These are phyloP conservation scores for Spicauda simplicius DNA, from an alignment of 2,888 invertebrate species.

Conservation along the genomic window DNA sequence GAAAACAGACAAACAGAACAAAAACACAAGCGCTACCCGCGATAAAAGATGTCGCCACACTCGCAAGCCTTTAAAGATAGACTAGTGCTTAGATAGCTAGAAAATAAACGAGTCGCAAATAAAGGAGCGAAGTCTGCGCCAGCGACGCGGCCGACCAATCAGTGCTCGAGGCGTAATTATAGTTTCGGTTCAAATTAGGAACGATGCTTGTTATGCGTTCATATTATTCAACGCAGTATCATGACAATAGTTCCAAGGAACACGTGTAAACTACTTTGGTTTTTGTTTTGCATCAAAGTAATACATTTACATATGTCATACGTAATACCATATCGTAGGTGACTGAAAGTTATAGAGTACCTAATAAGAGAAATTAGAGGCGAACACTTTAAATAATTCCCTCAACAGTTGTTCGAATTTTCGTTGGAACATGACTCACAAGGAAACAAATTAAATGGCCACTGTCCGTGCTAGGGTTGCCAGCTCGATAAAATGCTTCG, in stretches of 20 bases:
- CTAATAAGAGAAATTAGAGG: constrained; percentile 30
- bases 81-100: constrained; percentile 59
- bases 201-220: constrained; percentile 66
- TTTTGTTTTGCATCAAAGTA: not conserved
- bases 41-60: constrained; percentile 80
- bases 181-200: constrained; percentile 79
- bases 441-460: constrained; percentile 76
- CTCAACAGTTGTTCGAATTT: constrained; percentile 56
- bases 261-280: not conserved
- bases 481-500: constrained; percentile 76
- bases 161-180: constrained; percentile 72
- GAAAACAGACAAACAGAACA: constrained; percentile 74
- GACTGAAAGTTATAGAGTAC: constrained; percentile 10
- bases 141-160: constrained; percentile 63
- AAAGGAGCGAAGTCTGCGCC: constrained; percentile 59
- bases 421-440: constrained; percentile 62
- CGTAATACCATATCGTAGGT: not conserved
- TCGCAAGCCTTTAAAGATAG: constrained; percentile 71
- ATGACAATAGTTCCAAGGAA: not conserved
- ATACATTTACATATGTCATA: not conserved
- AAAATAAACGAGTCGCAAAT: constrained; percentile 61
- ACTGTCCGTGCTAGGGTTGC: constrained; percentile 73
- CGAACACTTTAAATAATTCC: constrained; percentile 49
- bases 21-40: constrained; percentile 71
- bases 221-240: constrained; percentile 63